These are phyloP conservation scores for Hyposoter didymator DNA, from an alignment of 2,888 invertebrate species.

Conservation along the genomic window DNA sequence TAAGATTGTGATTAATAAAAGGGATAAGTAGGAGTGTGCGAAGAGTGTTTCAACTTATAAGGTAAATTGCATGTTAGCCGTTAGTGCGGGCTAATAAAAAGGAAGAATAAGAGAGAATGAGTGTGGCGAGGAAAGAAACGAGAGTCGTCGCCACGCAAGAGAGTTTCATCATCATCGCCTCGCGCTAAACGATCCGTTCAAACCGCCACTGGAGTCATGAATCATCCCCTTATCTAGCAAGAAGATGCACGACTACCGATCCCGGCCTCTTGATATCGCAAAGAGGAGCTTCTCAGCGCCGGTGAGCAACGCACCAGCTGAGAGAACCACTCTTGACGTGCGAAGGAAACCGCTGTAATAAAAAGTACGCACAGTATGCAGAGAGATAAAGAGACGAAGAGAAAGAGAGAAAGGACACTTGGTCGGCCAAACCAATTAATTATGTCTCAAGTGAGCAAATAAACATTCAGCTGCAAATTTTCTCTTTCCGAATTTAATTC, in stretches of 20 bases:
- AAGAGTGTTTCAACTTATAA: conserved; percentile 26
- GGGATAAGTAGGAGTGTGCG: not conserved
- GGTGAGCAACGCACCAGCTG: conserved; percentile 14
- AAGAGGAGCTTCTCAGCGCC: conserved; percentile 54
- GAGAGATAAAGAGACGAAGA: conserved; percentile 9
- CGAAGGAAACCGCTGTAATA: conserved; percentile 12
- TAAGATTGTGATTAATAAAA: conserved; percentile 30
- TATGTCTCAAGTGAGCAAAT: conserved; percentile 12
- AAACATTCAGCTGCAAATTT: not conserved
- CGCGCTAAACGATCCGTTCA: conserved; percentile 64
- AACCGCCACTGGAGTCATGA: conserved; percentile 70
- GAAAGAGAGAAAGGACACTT: conserved; percentile 22
- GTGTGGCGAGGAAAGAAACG: not conserved
- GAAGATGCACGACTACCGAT: conserved; percentile 78
- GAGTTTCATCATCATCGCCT: conserved; percentile 68
- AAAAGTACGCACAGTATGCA: not conserved
- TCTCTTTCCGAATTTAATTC: not conserved
- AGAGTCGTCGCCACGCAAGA: conserved; percentile 63
- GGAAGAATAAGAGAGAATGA: conserved; percentile 16
- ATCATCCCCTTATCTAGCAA: conserved; percentile 77
- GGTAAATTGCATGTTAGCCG: conserved; percentile 67
- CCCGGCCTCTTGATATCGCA: conserved; percentile 64
- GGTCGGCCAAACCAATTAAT: conserved; percentile 47
- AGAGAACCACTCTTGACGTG: conserved; percentile 43
- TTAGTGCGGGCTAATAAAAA: conserved; percentile 36